A percentile compares a stretch with the other conserved stretches of the same genome.
Conservation (phyloP, 1,140 invertebrate genomes). For the Mamestra configurata region DNA sequence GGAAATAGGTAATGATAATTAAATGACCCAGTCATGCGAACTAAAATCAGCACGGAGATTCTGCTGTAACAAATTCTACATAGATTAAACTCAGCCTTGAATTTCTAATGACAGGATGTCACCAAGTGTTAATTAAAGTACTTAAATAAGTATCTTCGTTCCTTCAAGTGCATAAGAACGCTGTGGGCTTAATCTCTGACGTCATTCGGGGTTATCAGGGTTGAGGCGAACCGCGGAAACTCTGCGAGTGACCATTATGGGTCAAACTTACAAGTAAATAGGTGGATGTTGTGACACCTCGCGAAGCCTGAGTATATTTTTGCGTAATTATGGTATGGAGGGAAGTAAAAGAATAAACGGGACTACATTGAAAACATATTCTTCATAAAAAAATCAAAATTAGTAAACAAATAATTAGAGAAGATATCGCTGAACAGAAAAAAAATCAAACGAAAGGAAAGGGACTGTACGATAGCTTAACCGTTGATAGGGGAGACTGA, state of each 20-base stretch:
- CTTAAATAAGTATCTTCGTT: neutral
- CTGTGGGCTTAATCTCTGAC: conserved; percentile 53
- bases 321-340: no score
- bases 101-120: conserved; percentile 33
- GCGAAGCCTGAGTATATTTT: neutral
- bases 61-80: conserved; percentile 5
- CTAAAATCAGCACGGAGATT: neutral
- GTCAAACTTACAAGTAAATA: conserved; percentile 55
- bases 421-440: no score
- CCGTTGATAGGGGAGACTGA: no score
- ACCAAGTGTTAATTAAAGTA: conserved; percentile 5
- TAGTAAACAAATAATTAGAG: no score
- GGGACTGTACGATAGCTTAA: no score
- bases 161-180: conserved; percentile 45
- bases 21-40: no score
- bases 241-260: conserved; percentile 45
- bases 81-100: conserved; percentile 22
- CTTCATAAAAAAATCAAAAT: no score
- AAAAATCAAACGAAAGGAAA: no score
- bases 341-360: no score
- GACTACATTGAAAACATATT: no score
- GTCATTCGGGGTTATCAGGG: conserved; percentile 58
- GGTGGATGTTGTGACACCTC: conserved; percentile 16
- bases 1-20: no score
- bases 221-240: conserved; percentile 56